Base-by-base conservation (phyloP, 2,113 vertebrate species). In the Ranitomeya variabilis region DNA sequence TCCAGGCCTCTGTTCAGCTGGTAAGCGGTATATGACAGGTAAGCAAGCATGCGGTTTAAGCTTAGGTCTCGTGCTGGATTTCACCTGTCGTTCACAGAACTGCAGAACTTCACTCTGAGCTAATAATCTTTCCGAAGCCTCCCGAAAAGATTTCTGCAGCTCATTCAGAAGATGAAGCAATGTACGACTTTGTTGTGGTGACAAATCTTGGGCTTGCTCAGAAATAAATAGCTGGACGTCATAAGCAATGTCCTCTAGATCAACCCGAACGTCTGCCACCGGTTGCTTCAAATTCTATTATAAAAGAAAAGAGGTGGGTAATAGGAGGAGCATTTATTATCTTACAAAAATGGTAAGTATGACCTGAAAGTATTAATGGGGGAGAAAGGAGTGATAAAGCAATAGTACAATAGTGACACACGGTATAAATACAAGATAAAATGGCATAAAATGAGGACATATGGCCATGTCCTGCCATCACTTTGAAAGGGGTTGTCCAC, bases 151-250 rank as follows among this genome's bases (percentile, higher is more conserved):
- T 89, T 86, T 93, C 93, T 98, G 98, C 71, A 99, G 93, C 91
- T 96, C 96, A 54, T 96, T 96, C 23, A 99, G 95, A 91, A 96
- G 94, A 89, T 94, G 92, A 86, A 99, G 94, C 55, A 99, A 94
- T 89, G 93, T 94, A 86, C 95, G 93, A 93, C 96, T 99, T 92
- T 98, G 97, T 90, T 97, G 95, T 0, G 97, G 96, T 6, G 90
- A 93, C 87, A 98, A 88, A 86, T 99, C 97, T 92, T 96, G 97
- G 0, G 97, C 96, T 0, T 95, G 95, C 94, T 99, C 97, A 0
- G 98, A 97, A 91, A 99, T 95, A 83, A 99, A 97, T 86, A 96
- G 77, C 92, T 99, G 97, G 89, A 97, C 91, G 89, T 96, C 95
- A 0, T 96, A 95, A 69, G 95, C 97, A 0, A 96, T 89, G 26